Evolutionary conservation across 2,888 invertebrate species (phyloP).

Genomic region (Morpho achilles): DNA sequence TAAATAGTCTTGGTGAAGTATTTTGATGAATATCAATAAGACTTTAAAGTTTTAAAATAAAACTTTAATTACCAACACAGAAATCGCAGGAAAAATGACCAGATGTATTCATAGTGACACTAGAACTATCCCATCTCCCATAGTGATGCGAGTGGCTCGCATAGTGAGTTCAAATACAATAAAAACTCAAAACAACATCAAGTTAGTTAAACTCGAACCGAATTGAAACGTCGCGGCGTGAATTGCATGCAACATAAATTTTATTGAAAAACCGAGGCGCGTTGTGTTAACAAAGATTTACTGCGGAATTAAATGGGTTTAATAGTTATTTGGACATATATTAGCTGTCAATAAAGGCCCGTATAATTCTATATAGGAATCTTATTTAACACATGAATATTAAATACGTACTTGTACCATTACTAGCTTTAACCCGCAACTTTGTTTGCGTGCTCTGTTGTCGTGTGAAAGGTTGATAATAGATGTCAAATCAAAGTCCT

Average conservation of each 20-base stretch:
- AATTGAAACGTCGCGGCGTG: constrained; percentile 41
- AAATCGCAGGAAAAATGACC: too few relatives aligned
- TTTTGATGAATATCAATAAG: not conserved
- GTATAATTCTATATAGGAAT: constrained; percentile 42
- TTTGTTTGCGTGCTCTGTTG: too few relatives aligned
- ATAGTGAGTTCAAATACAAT: constrained; percentile 19
- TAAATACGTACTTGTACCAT: not conserved
- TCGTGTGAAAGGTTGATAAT: too few relatives aligned
- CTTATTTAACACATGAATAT: constrained; percentile 5
- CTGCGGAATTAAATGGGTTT: constrained; percentile 46
- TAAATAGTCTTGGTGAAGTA: too few relatives aligned
- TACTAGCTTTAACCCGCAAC: not conserved
- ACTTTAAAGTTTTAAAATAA: too few relatives aligned
- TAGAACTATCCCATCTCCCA: constrained; percentile 9
- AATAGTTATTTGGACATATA: constrained; percentile 57
- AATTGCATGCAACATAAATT: constrained; percentile 62
- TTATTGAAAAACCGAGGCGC: constrained; percentile 46
- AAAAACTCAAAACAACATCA: constrained; percentile 21
- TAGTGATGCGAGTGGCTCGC: constrained; percentile 6
- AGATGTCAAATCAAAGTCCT: too few relatives aligned
- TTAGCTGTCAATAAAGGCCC: constrained; percentile 63
- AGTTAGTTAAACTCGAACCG: constrained; percentile 30
- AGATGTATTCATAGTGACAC: not conserved
- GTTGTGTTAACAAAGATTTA: constrained; percentile 61
- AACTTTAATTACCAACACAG: too few relatives aligned